Conservation (phyloP, 1,140 invertebrate species). For the Nasonia giraulti region DNA sequence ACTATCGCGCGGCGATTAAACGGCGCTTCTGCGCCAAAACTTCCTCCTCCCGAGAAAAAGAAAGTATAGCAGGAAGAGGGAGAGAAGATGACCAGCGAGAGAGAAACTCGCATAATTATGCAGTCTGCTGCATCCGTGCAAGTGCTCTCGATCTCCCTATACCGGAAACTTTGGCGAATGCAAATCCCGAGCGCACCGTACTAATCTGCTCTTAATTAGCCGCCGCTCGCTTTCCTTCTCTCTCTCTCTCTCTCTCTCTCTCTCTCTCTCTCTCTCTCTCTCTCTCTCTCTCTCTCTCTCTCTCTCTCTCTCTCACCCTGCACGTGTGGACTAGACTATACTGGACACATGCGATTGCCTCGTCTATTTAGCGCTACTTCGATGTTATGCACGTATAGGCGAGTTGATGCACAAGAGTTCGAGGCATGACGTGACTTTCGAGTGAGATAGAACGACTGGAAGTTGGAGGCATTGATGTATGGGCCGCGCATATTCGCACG, state of each 20-base stretch:
- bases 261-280: neutral
- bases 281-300: neutral
- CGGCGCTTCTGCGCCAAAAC: neutral
- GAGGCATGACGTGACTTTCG: neutral
- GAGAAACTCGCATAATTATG: constrained; percentile 22
- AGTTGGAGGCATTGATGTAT: neutral
- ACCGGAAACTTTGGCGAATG: constrained; percentile 33
- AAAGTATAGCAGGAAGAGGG: constrained; percentile 6
- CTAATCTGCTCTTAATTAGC: constrained; percentile 43
- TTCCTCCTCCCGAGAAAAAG: neutral
- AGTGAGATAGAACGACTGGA: neutral
- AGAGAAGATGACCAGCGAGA: neutral
- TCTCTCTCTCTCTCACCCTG: neutral
- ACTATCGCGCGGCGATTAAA: constrained; percentile 18
- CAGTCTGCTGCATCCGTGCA: neutral
- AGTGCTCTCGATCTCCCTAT: neutral
- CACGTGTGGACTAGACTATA: no score
- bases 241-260: neutral
- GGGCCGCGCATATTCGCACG: neutral
- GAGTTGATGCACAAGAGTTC: neutral
- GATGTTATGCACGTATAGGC: neutral
- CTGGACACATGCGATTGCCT: neutral
- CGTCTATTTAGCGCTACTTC: neutral
- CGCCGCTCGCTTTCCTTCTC: neutral
- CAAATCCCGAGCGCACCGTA: constrained; percentile 3